A percentile compares a stretch with the other conserved stretches of the same genome.
Evolutionary conservation across 2,113 vertebrate genomes (phyloP).

Genomic region (Pituophis catenifer): DNA sequence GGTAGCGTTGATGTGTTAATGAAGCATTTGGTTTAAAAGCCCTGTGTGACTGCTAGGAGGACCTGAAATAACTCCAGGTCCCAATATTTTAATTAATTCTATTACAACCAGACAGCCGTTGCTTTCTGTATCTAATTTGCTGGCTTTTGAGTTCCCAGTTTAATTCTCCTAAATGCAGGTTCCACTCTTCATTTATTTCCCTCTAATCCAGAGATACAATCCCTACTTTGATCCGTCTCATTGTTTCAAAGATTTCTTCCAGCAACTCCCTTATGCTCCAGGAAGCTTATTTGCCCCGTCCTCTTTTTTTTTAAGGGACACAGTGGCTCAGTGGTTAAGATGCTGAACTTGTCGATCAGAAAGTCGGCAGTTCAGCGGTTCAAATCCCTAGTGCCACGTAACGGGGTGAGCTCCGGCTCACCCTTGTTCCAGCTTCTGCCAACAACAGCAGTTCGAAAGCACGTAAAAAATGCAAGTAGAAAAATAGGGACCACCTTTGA

Average conservation of each 20-base stretch:
- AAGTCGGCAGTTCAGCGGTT: too few species aligned
- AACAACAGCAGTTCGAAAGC: too few species aligned
- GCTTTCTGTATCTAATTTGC: slow-evolving; percentile 35
- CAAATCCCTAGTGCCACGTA: too few species aligned
- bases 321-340: too few species aligned
- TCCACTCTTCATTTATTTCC: slow-evolving; percentile 45
- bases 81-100: slow-evolving; percentile 67
- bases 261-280: neutral
- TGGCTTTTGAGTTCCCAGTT: slow-evolving; percentile 28
- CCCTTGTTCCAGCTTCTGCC: too few species aligned
- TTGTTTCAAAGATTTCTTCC: slow-evolving; percentile 57
- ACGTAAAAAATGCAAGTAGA: too few species aligned
- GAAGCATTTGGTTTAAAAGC: slow-evolving; percentile 48
- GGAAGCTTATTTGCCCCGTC: neutral
- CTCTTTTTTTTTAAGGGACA: neutral
- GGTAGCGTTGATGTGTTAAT: slow-evolving; percentile 38
- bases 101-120: slow-evolving; percentile 43
- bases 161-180: slow-evolving; percentile 41
- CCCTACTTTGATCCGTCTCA: slow-evolving; percentile 48
- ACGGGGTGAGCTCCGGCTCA: too few species aligned
- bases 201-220: slow-evolving; percentile 53
- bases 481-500: too few species aligned
- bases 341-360: too few species aligned
- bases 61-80: slow-evolving; percentile 61
- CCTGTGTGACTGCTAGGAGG: slow-evolving; percentile 31